These are phyloP conservation scores for Cabera pusaria DNA, from an alignment of 2,888 invertebrate species.

Conservation along the genomic window DNA sequence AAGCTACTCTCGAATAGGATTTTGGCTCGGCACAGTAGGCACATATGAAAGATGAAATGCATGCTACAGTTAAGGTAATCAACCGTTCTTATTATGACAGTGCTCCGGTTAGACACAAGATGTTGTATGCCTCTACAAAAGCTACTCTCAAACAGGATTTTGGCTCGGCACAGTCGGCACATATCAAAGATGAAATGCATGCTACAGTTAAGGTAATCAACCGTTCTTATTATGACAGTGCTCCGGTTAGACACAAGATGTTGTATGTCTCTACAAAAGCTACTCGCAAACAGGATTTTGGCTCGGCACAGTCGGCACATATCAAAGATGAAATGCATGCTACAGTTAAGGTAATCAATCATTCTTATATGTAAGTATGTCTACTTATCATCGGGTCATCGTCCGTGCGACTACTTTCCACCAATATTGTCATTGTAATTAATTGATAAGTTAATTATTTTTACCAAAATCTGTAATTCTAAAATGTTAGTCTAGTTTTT, in stretches of 20 bases:
- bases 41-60: constrained; percentile 96
- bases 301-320: constrained; percentile 94
- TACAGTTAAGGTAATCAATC: constrained; percentile 89
- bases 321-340: constrained; percentile 98
- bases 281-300: constrained; percentile 98
- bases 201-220: constrained; percentile 91
- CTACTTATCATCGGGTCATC: too few species aligned
- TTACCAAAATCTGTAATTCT: too few species aligned
- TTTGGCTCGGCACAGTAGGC: constrained; percentile 98
- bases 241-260: constrained; percentile 97
- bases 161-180: constrained; percentile 95
- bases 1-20: constrained; percentile 97
- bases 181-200: constrained; percentile 97
- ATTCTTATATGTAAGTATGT: too few species aligned
- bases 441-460: too few species aligned
- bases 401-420: too few species aligned
- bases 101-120: constrained; percentile 96
- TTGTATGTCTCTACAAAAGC: constrained; percentile 98
- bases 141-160: constrained; percentile 98
- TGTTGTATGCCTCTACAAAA: constrained; percentile 99
- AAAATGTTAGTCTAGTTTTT: too few species aligned
- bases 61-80: constrained; percentile 92
- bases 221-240: too few species aligned
- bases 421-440: too few species aligned
- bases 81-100: too few species aligned